Base-by-base conservation (phyloP, 92 coral and sea anemone genomes). In the Epizoanthus illoricatus region DNA sequence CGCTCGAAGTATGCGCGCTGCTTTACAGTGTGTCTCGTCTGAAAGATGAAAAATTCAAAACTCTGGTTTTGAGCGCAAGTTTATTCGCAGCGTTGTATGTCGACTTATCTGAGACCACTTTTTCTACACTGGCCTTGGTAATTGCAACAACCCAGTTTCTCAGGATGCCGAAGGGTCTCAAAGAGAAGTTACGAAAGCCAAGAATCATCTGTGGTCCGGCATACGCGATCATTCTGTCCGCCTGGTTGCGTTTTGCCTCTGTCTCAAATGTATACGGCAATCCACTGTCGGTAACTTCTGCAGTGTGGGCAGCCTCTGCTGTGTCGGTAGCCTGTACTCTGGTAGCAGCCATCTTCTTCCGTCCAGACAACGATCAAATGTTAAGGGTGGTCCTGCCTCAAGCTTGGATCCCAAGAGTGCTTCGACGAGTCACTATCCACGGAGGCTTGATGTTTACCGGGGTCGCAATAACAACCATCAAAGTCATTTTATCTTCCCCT, bases 121-220 rank as follows among this genome's bases (percentile, higher is more conserved):
- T 84, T 79, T 86, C 78, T 42, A n/a, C 28, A 15, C 18, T 80
- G 19, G 79, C 86, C 20, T 20, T 84, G 39, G 61, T 59, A 19
- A 71, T 73, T 72, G 92, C 92, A 28, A 63, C 80, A 54, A 89
- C 89, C 4, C 92, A 89, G 76, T 85, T 89, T 60, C 56, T 85
- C 69, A 76, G 92, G 65, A 80, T 74, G 72, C 92, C 92, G 12
- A 24, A 57, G 42, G 0, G 43, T 17, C 55, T 89, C 12, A 89
- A 68, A 74, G 86, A 81, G 21, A 65, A 5, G 55, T 74, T 81
- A 42, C 43, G 84, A 52, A 64, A 85, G 57, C 36, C 69, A 23
- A 60, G 91, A 85, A 74, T 88, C 39, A 39, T 85, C 64, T 88
- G 85, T 75, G 91, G 91, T 10, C 91, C 91, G 12, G 82, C 74